Evolutionary conservation across 2,797 vertebrate species (phyloP), one percentile per base, ranked within the genome.

Genomic region (Loriculus beryllinus): DNA sequence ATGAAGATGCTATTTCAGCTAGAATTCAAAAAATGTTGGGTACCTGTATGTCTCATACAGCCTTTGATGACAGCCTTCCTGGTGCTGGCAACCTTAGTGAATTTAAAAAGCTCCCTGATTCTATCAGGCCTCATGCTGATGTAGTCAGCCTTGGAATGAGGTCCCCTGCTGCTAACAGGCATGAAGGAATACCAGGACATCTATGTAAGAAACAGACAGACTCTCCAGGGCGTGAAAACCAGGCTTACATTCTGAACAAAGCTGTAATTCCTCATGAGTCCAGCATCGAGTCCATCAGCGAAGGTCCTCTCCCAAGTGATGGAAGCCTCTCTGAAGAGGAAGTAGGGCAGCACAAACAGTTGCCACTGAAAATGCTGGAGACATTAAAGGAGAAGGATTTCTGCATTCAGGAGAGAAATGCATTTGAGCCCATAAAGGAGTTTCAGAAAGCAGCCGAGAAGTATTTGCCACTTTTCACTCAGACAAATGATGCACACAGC

Each of bases 361-460:
- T 88, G 39, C 56, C 90, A 7, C 80, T 97, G 65, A 97, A 96
- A 85, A 89, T 96, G 49, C 77, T 96, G 35, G 98, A 98, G 79
- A 87, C 83, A 5, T 92, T 98, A 64, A 98, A 97, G 83, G 97
- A 97, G 72, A 97, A 92, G 51, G 98, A 98, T 84, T 98, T 98
- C 92, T 98, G 97, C 72, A 49, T 92, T 15, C 95, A 88, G 67
- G 98, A 98, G 70, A 97, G 95, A 94, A 97, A 96, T 65, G 91
- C 97, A 88, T 95, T 96, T 81, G 97, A 98, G 47, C 98, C 98
- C 16, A 97, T 99, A 89, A 96, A 98, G 62, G 98, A 98, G 64
- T 99, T 99, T 96, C 98, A 98, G 97, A 99, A 97, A 89, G 99
- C 99, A 91, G 98, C 99, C 39, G 98, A 98, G 62, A 98, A 96